Base-by-base conservation (phyloP, 2,113 vertebrate genomes). In the Pedionomus torquatus region DNA sequence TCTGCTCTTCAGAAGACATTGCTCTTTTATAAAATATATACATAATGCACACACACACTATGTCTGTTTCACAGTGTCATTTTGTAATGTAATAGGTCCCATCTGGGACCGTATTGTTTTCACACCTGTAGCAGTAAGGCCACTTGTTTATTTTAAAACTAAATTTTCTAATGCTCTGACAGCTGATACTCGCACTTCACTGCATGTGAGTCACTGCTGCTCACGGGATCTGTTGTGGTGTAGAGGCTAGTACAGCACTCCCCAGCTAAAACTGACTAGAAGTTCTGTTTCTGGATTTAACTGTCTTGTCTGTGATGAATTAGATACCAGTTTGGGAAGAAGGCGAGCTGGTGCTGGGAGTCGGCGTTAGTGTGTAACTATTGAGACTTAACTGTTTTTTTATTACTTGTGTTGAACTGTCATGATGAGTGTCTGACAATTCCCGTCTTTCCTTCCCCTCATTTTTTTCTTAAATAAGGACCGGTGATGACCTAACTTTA, bases 1-100 rank as follows among this genome's bases (percentile, higher is more conserved):
- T 76, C 60, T 43, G 26, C 81, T 72, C 78, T 35, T 65, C 23
- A 20, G 41, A 79, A 69, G 80, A 41, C 46, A 13, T 19, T 63
- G 54, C 31, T 91, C 63, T 89, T 86, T 71, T 81, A 84, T 75
- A 81, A 91, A 78, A 66, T 55, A 69, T 7, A 25, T 37, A 17
- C 0, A 0, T 84, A 13, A 10, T 21, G 16, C 49, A 18, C 41
- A 1, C 52, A 5, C 30, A 23, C 0, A 0, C 66, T 16, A 64
- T 68, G 81, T 78, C 75, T 75, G 41, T 87, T 87, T 84, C 31
- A 68, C 64, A 58, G 11, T 43, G 66, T 57, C 13, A 0, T 7
- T 28, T 35, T 0, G 4, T n/a, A 11, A 16, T 18, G 23, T 11
- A 10, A 2, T 1, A 26, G 41, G 39, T 69, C n/a, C 48, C 3